These are phyloP conservation scores for Lanistes nyassanus DNA, from an alignment of 1,140 invertebrate species.

Conservation along the genomic window DNA sequence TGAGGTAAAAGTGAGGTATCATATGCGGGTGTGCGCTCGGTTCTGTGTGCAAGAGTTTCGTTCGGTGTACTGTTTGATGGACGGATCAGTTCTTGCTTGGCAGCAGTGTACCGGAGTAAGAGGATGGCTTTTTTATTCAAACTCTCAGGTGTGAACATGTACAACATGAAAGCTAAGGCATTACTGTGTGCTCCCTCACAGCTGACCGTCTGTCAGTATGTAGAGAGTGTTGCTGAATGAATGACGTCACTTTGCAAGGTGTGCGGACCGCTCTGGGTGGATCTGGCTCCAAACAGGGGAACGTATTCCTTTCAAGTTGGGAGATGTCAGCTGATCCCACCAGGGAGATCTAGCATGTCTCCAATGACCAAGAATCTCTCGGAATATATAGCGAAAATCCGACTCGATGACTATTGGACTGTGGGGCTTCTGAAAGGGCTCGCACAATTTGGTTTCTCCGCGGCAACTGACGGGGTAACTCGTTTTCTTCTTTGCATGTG, in stretches of 20 bases:
- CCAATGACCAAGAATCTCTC: neutral
- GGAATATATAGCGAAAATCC: neutral
- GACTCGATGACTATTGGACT: neutral
- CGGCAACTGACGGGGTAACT: neutral
- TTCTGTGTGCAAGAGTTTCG: too few species aligned
- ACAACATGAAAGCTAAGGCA: too few species aligned
- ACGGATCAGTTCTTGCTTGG: too few species aligned
- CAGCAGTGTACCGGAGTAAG: too few species aligned
- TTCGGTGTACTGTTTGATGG: too few species aligned
- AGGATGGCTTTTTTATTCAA: too few species aligned
- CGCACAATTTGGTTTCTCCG: conserved; percentile 3
- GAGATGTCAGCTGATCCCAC: neutral
- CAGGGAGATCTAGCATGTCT: neutral
- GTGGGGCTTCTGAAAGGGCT: neutral
- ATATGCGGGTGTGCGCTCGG: too few species aligned
- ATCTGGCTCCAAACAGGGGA: neutral
- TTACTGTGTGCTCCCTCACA: too few species aligned
- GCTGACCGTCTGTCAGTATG: too few species aligned
- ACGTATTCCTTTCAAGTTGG: neutral
- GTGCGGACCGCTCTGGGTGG: conserved; percentile 5
- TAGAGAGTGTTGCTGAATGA: too few species aligned
- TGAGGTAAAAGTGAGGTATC: too few species aligned
- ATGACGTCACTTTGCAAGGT: neutral
- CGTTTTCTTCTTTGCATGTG: neutral
- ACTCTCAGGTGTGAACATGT: too few species aligned